Conservation (phyloP, 1,140 invertebrate species). For the Orchestia grillus region DNA sequence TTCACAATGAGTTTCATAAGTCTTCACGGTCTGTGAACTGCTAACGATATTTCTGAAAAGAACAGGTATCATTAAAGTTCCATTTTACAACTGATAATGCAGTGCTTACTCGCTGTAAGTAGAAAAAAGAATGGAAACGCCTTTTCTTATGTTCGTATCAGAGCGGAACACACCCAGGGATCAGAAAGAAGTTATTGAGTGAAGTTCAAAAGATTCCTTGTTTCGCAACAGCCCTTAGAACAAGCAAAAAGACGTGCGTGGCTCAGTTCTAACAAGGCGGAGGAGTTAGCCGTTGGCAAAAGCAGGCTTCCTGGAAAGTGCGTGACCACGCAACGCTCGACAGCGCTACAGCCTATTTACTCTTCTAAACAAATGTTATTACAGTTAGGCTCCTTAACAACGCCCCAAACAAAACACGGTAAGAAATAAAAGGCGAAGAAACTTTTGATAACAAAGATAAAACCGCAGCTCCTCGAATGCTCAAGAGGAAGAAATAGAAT, state of each 20-base stretch:
- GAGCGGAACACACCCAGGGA: background rate
- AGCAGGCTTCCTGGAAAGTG: background rate
- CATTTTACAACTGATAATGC: background rate
- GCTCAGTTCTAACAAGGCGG: background rate
- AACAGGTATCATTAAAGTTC: background rate
- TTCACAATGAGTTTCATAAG: background rate
- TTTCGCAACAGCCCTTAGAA: background rate
- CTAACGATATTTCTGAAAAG: background rate
- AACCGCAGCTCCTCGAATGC: background rate
- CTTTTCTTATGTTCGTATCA: background rate
- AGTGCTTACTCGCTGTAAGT: too few species aligned
- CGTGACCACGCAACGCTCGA: background rate
- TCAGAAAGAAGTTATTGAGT: background rate
- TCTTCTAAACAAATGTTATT: background rate
- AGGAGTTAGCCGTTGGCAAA: background rate
- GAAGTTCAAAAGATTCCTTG: background rate
- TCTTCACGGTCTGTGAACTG: background rate
- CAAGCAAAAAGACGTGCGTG: background rate
- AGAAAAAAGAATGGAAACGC: background rate
- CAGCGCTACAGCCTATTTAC: background rate
- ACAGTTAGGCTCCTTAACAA: slow-evolving; percentile 3
- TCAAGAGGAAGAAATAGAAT: background rate
- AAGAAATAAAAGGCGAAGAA: background rate
- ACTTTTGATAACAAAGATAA: background rate
- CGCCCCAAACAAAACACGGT: background rate